Conservation (phyloP, 1,140 invertebrate species). For the Hirudo medicinalis region DNA sequence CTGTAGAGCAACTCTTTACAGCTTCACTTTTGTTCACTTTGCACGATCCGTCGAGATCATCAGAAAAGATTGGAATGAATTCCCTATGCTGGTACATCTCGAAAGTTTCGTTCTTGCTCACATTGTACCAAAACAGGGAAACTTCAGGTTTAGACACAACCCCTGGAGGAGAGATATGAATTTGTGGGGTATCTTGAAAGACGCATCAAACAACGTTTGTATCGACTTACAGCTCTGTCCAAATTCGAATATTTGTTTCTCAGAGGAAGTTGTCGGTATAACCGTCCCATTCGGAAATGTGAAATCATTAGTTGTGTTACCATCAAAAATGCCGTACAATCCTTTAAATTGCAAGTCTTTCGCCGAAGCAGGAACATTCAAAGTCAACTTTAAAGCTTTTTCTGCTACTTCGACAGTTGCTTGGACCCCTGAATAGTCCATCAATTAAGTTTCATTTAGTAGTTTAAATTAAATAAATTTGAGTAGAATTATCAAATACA, state of each 20-base stretch:
- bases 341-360: neutral
- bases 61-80: conserved; percentile 4
- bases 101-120: conserved; percentile 8
- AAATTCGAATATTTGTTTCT: conserved; percentile 1
- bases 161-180: conserved; percentile 2
- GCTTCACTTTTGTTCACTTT: neutral
- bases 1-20: neutral
- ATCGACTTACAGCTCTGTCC: neutral
- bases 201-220: too few relatives aligned
- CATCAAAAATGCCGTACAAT: conserved; percentile 1
- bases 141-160: neutral
- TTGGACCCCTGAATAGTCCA: neutral
- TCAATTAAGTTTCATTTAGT: too few relatives aligned
- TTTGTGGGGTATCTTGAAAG: too few relatives aligned
- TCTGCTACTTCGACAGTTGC: neutral
- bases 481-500: neutral
- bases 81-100: conserved; percentile 1
- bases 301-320: conserved; percentile 4
- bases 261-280: neutral
- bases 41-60: neutral
- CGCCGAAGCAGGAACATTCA: neutral
- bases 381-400: neutral
- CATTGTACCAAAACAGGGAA: conserved; percentile 12
- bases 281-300: neutral
- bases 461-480: neutral